Evolutionary conservation across 2,797 vertebrate genomes (phyloP), one percentile per base, ranked within the genome.

Genomic region (Mus caroli): DNA sequence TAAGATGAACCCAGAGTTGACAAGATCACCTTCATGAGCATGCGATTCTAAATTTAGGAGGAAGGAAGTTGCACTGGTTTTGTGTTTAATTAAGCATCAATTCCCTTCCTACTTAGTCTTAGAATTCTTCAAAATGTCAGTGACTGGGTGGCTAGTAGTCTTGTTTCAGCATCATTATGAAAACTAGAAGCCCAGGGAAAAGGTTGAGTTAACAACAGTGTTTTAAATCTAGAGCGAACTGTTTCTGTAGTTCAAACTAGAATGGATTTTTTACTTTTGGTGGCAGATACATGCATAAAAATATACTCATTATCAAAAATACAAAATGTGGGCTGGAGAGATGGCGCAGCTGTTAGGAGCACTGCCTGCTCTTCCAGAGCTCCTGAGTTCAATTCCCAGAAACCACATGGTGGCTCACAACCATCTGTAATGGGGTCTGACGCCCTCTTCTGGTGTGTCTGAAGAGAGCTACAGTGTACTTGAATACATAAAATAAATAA

Each of bases 151-250:
- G 73, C 52, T 34, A n/a, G 73, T 1, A 31, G 26, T 77, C 95
- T 62, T 58, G 3, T 94, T 88, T 88, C 73, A 91, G 24, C 60
- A 91, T 54, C 54, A 75, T 86, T 71, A 73, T 88, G 31, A 95
- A 87, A 94, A 62, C 67, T 24, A 79, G 28, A 93, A 54, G 34
- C 31, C 56, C 46, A 92, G 14, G 50, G 79, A 75, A 85, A 95
- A 19, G n/a, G 37, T 71, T 5, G 14, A 91, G n/a, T 28, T 28
- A 93, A 95, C 2, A 60, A 76, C 1, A 87, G 94, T n/a, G 1
- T 89, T 95, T 87, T 56, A 92, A 90, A 92, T 40, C 31, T n/a
- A 84, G 31, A 85, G 43, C 3, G 1, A 84, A 67, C 6, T 15
- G 43, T 50, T 67, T 22, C 60, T 85, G 28, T 64, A 50, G 11